Evolutionary conservation across 1,140 invertebrate genomes (phyloP), one percentile per base, ranked within the genome.

Genomic region (Heliconius hewitsoni): DNA sequence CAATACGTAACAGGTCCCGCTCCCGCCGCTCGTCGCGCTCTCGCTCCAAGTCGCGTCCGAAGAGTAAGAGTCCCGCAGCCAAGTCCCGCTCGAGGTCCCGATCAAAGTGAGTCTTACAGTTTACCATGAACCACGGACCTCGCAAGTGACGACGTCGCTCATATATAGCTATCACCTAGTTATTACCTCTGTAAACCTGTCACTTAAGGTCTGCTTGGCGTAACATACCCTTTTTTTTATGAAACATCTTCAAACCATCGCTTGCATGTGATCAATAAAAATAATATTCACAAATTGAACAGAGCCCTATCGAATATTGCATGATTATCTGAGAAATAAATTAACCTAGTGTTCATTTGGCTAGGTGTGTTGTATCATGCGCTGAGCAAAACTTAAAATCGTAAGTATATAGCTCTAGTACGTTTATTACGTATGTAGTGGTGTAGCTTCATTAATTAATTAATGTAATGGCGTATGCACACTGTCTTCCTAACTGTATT

Each of bases 51-150:
- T 96, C 95, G 73, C 96, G 96, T 76, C 96, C 97, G 66, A 97
- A 97, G 94, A 97, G 96, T 86, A 97, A 97, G 95, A 97, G 96
- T 60, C 96, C 94, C 90, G 96, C 94, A 91, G 87, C 96, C 73
- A 97, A 97, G 85, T 97, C 97, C 50, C 96, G 96, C 73, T 97
- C 96, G 73, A 91, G 95, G 79, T 96, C 96, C 18, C 94, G 95
- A 18, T 95, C 94, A 73, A 95, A 95, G 94, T 95, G 79, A 95
- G 94, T 94, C 78, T 52, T 72, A 6, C 30, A n/a, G 30, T 39
- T 39, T 71, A 39, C 8, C 13, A 27, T 16, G 18, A 9, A 71
- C 30, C 11, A 71, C 16, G 9, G 71, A 71, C 13, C 34, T 71
- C 18, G 13, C 50, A 70, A 70, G 30, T 71, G 70, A 71, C 34